Base-by-base conservation (phyloP, 2,888 invertebrate species). In the Hyles lineata region DNA sequence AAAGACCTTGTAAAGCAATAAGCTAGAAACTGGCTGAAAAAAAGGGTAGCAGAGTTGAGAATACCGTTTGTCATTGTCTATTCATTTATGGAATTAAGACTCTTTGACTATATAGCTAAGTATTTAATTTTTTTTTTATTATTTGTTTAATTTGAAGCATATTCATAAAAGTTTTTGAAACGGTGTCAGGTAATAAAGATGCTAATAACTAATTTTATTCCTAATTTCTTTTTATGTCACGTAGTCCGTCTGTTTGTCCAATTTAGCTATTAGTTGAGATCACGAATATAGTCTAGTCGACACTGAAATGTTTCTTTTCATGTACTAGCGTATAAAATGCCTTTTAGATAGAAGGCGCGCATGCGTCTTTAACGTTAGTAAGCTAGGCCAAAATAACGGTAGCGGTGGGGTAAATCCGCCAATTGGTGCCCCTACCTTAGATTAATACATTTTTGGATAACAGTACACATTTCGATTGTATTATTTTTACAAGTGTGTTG, bases 271-370 rank as follows among this genome's bases (percentile, higher is more conserved):
- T 52, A 70, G 29, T n/a, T 70, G 23, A 25, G 25, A 52, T 29
- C 25, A 60, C 23, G 32, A 43, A 50, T 29, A 71, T 72, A 67
- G 52, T 78, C 76, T 78, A 79, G 76, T 78, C 78, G 60, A 71
- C 58, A 43, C 52, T 71, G 61, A 76, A 74, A 70, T 17, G n/a
- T 77, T 78, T 75, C 76, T 77, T 70, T 52, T 52, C 70, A 70
- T 70, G 35, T 19, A 29, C n/a, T 63, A 70, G 70, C 50, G 29
- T 7, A 76, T 78, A 74, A 75, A 74, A 74, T 75, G 77, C 80
- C 78, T 79, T 80, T 78, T 75, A 75, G 76, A 73, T 72, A 70
- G 52, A 25, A 23, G 23, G 19, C 59, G 21, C 5, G 70, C 70
- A 60, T 15, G 60, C 71, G 43, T 61, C 23, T 35, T 61, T 71